Conservation (phyloP, 2,888 invertebrate species). For the Allophyes oxyacanthae region DNA sequence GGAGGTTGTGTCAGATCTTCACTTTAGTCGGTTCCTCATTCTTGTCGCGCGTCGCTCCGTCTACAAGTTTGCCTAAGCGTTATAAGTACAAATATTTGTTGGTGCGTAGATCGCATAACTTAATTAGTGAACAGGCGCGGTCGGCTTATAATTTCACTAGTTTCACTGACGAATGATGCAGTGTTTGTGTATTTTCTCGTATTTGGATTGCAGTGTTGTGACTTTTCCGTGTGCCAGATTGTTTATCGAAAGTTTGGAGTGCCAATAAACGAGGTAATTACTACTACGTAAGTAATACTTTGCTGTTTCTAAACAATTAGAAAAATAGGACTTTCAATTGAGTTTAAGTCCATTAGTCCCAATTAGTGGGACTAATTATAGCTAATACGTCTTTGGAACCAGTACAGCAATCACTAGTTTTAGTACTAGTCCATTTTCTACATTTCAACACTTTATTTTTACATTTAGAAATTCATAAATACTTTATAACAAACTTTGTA, state of each 20-base stretch:
- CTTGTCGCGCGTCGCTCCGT: slow-evolving; percentile 61
- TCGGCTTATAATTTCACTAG: slow-evolving; percentile 47
- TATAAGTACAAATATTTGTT: slow-evolving; percentile 58
- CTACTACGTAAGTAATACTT: slow-evolving; percentile 10
- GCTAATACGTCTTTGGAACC: slow-evolving; percentile 30
- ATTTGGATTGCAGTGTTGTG: slow-evolving; percentile 73
- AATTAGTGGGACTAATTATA: slow-evolving; percentile 51
- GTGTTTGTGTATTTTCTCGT: slow-evolving; percentile 69
- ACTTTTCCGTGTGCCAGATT: slow-evolving; percentile 48
- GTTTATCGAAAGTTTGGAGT: slow-evolving; percentile 50
- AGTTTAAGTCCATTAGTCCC: slow-evolving; percentile 41
- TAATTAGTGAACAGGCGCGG: slow-evolving; percentile 69
- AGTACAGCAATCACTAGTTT: slow-evolving; percentile 17
- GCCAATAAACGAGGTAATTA: slow-evolving; percentile 41
- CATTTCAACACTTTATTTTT: not conserved
- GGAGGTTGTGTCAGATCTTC: slow-evolving; percentile 75
- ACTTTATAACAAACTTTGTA: not conserved
- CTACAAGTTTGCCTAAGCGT: slow-evolving; percentile 55
- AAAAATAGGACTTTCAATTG: slow-evolving; percentile 41
- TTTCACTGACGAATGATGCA: slow-evolving; percentile 35
- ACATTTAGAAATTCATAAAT: no score
- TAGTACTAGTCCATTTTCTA: slow-evolving; percentile 7
- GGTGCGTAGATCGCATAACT: slow-evolving; percentile 68
- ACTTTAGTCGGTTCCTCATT: slow-evolving; percentile 74
- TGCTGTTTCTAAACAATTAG: slow-evolving; percentile 13